Percentiles rank a stretch among this genome's conserved stretches.
phyloP scores from a whole-genome alignment of 23 tunicate species.

The Styela clava region DNA sequence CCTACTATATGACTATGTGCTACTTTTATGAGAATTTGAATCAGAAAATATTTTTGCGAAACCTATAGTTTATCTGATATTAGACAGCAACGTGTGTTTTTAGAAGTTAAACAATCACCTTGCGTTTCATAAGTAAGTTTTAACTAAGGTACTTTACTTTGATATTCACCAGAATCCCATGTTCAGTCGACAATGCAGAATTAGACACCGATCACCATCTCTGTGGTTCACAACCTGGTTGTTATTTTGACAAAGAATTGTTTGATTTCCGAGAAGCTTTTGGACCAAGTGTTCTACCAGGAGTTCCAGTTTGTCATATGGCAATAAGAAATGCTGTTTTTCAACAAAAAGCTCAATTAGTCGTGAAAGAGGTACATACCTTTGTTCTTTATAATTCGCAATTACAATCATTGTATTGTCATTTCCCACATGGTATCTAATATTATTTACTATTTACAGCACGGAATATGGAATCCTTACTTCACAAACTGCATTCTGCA shows the following conservation, averaged over 20 bases:
- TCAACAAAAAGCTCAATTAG: conserved; percentile 24
- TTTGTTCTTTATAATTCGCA: no score
- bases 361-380: conserved; percentile 34
- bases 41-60: no score
- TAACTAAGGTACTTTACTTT: not conserved
- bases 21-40: no score
- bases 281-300: conserved; percentile 76
- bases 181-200: conserved; percentile 29
- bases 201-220: not conserved
- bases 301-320: conserved; percentile 86
- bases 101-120: no score
- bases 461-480: conserved; percentile 56
- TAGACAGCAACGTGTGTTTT: no score
- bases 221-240: conserved; percentile 74
- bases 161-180: conserved; percentile 49
- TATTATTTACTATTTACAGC: not conserved
- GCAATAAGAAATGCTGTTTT: conserved; percentile 70
- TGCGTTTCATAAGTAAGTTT: no score
- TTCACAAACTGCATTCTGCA: conserved; percentile 55
- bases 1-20: no score
- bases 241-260: conserved; percentile 59
- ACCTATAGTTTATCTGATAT: no score
- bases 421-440: not conserved
- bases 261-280: conserved; percentile 37
- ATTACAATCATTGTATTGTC: not conserved